A percentile compares a stretch with the other conserved stretches of the same genome.
phyloP scores from a whole-genome alignment of 2,113 vertebrate genomes.

The Chascanopsetta lugubris region DNA sequence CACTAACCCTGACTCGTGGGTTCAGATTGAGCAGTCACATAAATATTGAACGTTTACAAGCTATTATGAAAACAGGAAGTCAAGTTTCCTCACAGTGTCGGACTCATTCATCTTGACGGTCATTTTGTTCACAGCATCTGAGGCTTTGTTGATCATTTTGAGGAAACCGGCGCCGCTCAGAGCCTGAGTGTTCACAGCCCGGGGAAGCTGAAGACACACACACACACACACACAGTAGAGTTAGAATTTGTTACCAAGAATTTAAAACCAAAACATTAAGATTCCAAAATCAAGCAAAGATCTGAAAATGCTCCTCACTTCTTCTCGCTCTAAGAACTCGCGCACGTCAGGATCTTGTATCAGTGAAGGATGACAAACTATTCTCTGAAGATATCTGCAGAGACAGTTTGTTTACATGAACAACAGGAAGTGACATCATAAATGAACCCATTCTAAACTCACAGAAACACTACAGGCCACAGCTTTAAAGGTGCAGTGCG shows the following conservation, averaged over 20 bases:
- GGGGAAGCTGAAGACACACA: conserved; percentile 85
- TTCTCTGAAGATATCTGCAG: conserved; percentile 92
- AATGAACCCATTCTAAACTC: not conserved
- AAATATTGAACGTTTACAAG: too few species aligned
- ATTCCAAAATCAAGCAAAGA: too few species aligned
- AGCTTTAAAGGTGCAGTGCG: too few species aligned
- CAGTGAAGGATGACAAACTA: conserved; percentile 90
- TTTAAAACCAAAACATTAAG: not conserved
- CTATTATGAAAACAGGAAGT: too few species aligned
- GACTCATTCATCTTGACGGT: conserved; percentile 98
- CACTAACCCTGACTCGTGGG: too few species aligned
- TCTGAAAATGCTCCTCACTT: conserved; percentile 78
- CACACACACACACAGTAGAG: not conserved
- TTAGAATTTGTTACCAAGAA: too few species aligned
- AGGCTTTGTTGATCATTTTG: conserved; percentile 97
- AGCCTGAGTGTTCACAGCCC: conserved; percentile 90
- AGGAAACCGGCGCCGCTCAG: conserved; percentile 93
- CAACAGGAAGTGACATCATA: too few species aligned
- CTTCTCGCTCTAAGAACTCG: conserved; percentile 95
- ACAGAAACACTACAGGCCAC: not conserved
- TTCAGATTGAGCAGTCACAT: too few species aligned
- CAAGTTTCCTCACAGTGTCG: conserved; percentile 89
- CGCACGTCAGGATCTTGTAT: conserved; percentile 94
- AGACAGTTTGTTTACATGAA: too few species aligned
- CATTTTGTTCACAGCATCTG: conserved; percentile 97